These are phyloP conservation scores for Felis catus DNA, from an alignment of 2,113 vertebrate genomes.

Conservation along the genomic window F.catus_Fca126_mat1.0 CM031419.1:16282001-16282500, in stretches of 20 bases:
- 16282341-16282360: not conserved
- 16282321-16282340: not conserved
- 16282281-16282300: not conserved
- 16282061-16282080: not conserved
- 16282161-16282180: not conserved
- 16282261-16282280: not conserved
- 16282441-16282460: not conserved
- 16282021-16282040: rapidly evolving
- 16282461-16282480: not conserved
- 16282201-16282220: no score
- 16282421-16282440: not conserved
- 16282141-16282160: not conserved
- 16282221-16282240: not conserved
- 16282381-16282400: not conserved
- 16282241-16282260: not conserved
- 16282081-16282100: not conserved
- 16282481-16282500: not conserved
- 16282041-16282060: not conserved
- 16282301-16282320: not conserved
- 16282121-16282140: not conserved
- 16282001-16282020: not conserved
- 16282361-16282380: not conserved
- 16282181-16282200: not conserved
- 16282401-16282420: not conserved
- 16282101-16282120: not conserved